Evolutionary conservation across 2,797 vertebrate species (phyloP).

Genomic region (Pseudotriccus pelzelni): DNA sequence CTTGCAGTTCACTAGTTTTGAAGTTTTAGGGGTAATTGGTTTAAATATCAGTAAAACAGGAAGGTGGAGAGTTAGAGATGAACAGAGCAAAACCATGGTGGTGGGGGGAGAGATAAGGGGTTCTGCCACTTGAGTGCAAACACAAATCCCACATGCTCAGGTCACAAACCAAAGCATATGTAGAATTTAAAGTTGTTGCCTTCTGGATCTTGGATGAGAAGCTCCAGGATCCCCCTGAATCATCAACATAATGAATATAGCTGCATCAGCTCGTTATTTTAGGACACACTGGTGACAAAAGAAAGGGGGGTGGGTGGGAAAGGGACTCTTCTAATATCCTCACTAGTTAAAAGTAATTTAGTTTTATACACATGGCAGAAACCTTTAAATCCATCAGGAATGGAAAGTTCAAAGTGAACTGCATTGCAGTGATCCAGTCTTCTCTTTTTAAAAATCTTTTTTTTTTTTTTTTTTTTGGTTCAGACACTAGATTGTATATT

Average conservation of each 20-base stretch:
- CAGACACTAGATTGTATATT: conserved; percentile 42
- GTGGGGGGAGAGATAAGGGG: conserved; percentile 52
- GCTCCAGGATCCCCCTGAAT: conserved; percentile 51
- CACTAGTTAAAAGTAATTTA: neutral
- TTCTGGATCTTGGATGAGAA: conserved; percentile 47
- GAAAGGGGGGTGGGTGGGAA: conserved; percentile 6
- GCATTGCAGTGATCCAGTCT: conserved; percentile 62
- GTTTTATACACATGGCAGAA: conserved; percentile 61
- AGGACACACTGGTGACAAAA: conserved; percentile 53
- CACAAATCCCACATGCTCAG: conserved; percentile 28
- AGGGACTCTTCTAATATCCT: conserved; percentile 42
- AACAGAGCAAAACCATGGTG: conserved; percentile 52
- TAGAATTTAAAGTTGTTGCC: conserved; percentile 38
- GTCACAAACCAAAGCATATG: conserved; percentile 7
- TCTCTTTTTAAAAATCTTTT: conserved; percentile 23
- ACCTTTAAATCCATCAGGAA: conserved; percentile 46
- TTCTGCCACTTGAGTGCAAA: conserved; percentile 71
- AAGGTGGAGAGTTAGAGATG: conserved; percentile 65
- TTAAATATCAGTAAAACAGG: conserved; percentile 69
- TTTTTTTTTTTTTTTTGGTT: conserved; percentile 52
- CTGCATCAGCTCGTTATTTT: conserved; percentile 11
- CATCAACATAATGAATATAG: conserved; percentile 34
- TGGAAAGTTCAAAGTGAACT: conserved; percentile 56
- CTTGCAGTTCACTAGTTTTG: conserved; percentile 81
- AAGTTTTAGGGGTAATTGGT: conserved; percentile 58